Evolutionary conservation across 2,797 vertebrate genomes (phyloP).

Genomic region (Hoplostethus atlanticus): DNA sequence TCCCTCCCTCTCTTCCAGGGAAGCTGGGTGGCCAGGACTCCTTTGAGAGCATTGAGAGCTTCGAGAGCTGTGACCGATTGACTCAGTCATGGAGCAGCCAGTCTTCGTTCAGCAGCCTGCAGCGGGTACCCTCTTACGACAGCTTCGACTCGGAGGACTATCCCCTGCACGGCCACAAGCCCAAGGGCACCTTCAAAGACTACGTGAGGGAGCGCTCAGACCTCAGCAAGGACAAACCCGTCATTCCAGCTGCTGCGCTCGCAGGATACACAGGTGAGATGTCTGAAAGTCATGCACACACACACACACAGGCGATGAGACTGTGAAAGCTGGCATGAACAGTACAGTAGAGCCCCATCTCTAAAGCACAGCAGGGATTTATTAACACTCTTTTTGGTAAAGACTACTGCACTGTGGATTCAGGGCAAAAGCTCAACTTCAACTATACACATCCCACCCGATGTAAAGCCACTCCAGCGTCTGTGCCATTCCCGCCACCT

Average conservation of each 20-base stretch:
- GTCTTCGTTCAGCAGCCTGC: constrained; percentile 97
- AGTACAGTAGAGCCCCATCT: too few species aligned
- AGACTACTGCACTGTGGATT: too few species aligned
- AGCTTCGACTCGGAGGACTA: constrained; percentile 99
- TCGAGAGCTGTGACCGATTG: constrained; percentile 96
- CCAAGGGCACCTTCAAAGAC: constrained; percentile 99
- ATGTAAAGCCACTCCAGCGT: too few species aligned
- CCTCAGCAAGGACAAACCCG: constrained; percentile 99
- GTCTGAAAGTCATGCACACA: background rate
- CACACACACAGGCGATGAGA: too few species aligned
- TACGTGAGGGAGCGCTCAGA: constrained; percentile 98
- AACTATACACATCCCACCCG: too few species aligned
- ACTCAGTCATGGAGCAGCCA: constrained; percentile 99
- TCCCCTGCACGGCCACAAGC: constrained; percentile 94
- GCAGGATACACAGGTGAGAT: constrained; percentile 97
- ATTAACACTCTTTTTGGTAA: too few species aligned
- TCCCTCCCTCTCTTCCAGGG: constrained; percentile 76
- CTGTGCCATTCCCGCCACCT: too few species aligned
- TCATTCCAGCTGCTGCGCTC: constrained; percentile 97
- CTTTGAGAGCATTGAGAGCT: constrained; percentile 98
- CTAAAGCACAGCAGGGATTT: too few species aligned
- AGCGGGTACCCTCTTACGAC: constrained; percentile 98
- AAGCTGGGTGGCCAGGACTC: constrained; percentile 98
- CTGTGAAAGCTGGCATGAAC: too few species aligned
- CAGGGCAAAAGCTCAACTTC: too few species aligned